Base-by-base conservation (phyloP, 2,113 vertebrate species). In the Oncorhynchus gorbuscha region DNA sequence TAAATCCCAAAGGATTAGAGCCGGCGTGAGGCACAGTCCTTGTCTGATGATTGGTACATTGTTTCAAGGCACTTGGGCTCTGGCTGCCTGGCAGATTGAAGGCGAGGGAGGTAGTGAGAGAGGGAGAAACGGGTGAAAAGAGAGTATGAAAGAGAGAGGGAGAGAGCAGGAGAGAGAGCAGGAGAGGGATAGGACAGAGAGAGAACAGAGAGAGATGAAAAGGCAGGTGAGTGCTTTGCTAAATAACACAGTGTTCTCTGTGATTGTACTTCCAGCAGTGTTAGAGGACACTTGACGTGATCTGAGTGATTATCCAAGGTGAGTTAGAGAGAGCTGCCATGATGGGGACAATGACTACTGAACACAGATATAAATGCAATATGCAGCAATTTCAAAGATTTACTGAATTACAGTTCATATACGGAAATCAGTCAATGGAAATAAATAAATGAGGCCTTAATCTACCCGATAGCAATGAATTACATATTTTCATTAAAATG, bases 21-120 rank as follows among this genome's bases (percentile, higher is more conserved):
- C n/a, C 69, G 83, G 76, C 30, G 49, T 24, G 49, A 66, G 84
- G 68, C 74, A 26, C 16, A 65, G 77, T 80, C 51, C 75, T 74
- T 74, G 61, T 77, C 64, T 75, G 58, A 62, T 79, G 81, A 85
- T 85, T 88, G 85, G 84, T 82, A 77, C 72, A 77, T 86, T 89
- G 82, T 89, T 87, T 89, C 32, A 79, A 83, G 84, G 76, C 18
- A 0, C 72, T 81, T 30, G 72, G 71, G 72, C 49, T 69, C 22
- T 22, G 62, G 18, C 76, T 62, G 78, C 55, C 58, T 85, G 81
- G 82, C 85, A 87, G 81, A 72, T 73, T 82, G 85, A 86, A 49
- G 26, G 71, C 72, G 51, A 22, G 48, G 18, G 74, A 80, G 55
- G 67, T 30, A 81, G 78, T 74, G 80, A 78, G 85, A 80, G 81